A percentile compares a stretch with the other conserved stretches of the same genome.
phyloP scores from a whole-genome alignment of 2,113 vertebrate genomes.

The Dryoscopus gambensis region DNA sequence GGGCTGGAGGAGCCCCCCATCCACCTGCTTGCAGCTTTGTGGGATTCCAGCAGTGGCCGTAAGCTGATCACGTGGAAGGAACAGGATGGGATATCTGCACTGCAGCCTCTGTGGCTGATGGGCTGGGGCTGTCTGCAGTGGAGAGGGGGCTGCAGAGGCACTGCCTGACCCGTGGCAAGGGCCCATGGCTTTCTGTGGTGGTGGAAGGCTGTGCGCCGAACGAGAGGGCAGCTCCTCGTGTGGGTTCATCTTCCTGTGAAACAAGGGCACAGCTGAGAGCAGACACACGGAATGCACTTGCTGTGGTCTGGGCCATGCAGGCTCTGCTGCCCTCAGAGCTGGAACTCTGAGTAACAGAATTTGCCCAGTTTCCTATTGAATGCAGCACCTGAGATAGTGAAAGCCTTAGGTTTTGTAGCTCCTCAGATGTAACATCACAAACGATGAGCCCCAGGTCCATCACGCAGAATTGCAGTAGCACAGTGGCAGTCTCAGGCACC shows the following conservation, averaged over 20 bases:
- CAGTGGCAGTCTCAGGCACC: rapidly evolving
- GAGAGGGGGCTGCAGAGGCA: not conserved
- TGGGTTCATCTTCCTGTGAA: not conserved
- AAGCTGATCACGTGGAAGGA: not conserved
- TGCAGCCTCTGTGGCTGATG: not conserved
- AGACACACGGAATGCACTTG: not conserved
- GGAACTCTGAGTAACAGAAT: not conserved
- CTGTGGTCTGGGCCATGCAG: not conserved
- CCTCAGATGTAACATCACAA: not conserved
- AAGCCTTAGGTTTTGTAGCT: not conserved
- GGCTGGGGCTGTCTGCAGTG: not conserved
- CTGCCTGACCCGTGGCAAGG: not conserved
- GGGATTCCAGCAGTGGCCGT: not conserved
- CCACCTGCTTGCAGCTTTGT: not conserved
- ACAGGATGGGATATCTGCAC: not conserved
- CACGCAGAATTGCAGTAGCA: not conserved
- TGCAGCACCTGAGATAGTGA: not conserved
- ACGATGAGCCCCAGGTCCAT: not conserved
- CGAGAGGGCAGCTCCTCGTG: rapidly evolving
- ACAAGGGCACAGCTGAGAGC: not conserved
- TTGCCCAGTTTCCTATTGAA: not conserved
- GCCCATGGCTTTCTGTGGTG: not conserved
- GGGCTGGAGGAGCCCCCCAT: not conserved
- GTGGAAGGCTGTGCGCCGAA: not conserved
- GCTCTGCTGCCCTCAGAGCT: not conserved